These are phyloP conservation scores for Phanerotoma sp. DNA, from an alignment of 2,888 invertebrate species.

Conservation along the genomic window DNA sequence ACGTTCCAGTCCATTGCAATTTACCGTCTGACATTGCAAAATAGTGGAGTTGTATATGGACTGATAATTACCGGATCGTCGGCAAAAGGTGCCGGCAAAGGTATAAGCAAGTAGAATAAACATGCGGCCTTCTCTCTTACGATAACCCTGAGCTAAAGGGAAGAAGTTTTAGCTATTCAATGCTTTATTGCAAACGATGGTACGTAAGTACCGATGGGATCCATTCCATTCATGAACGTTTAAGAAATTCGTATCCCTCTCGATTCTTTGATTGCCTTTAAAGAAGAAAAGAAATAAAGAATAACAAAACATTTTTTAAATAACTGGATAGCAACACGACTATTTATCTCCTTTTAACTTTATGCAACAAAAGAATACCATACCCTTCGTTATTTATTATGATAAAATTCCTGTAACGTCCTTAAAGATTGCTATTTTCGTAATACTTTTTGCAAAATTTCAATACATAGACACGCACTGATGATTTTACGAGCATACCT, in stretches of 20 bases:
- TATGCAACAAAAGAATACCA: neutral
- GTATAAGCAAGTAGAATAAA: slow-evolving; percentile 1
- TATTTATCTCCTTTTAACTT: slow-evolving; percentile 8
- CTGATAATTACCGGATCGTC: slow-evolving; percentile 33
- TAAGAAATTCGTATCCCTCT: neutral
- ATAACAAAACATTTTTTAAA: neutral
- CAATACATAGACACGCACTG: neutral
- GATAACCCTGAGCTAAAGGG: slow-evolving; percentile 22
- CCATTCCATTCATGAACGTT: no score
- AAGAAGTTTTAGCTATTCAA: slow-evolving; percentile 4
- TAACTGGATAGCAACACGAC: neutral
- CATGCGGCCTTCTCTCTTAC: neutral
- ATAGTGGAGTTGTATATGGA: slow-evolving; percentile 33
- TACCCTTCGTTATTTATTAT: slow-evolving; percentile 7
- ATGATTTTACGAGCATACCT: neutral
- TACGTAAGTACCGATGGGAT: neutral
- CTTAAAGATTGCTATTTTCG: slow-evolving; percentile 6
- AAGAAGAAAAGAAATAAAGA: neutral
- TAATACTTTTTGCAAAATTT: neutral
- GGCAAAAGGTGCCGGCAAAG: slow-evolving; percentile 21
- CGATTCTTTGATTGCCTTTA: slow-evolving; percentile 2
- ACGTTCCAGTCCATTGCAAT: slow-evolving; percentile 28
- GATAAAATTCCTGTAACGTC: slow-evolving; percentile 14
- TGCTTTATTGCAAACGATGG: slow-evolving; percentile 1
- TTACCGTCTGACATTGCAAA: slow-evolving; percentile 32